Base-by-base conservation (phyloP, 23 tunicate species). In the Ciona savignyi region DNA sequence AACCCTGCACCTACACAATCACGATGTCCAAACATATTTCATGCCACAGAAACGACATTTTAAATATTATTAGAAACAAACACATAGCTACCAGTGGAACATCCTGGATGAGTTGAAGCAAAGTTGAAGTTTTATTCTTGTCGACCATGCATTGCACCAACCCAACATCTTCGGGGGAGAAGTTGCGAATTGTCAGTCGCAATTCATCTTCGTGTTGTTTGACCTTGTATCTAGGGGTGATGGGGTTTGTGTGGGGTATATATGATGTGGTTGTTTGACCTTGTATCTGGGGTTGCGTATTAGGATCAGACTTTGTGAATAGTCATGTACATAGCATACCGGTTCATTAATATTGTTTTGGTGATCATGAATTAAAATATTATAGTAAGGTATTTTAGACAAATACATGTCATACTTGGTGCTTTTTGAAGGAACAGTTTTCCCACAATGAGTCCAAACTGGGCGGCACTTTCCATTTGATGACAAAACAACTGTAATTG, bases 131-230 rank as follows among this genome's bases (percentile, higher is more conserved):
- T 51, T 80, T 72, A 4, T 80, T 35, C 35, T 80, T 80, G 29
- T 80, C 85, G 23, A 80, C 77, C 3, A 63, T 11, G 70, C 85
- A 80, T 63, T 80, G 76, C 23, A 80, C 34, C 11, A 62, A 28
- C 15, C 85, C 85, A 11, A 32, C 76, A 33, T 80, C 85, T 20
- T 64, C 70, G 15, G 23, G 20, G 51, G 76, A 63, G 33, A 80
- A 34, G 34, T 71, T 32, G 15, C 51, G 33, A 23, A 80, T 72
- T 26, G 66, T 80, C 62, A 80, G 66, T 9, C 62, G 27, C 22
- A 80, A 32, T 35, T 69, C 51, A 34, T 80, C 85, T 15, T 28
- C 71, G 27, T 30, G 22, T 33, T 80, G 85, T 32, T 80, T 71
- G 22, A 80, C 28, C 28, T 63, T 64, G 35, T 80, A 80, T 33